These are phyloP conservation scores for Pseudopipra pipra DNA, from an alignment of 2,113 vertebrate species.

Conservation along the genomic window DNA sequence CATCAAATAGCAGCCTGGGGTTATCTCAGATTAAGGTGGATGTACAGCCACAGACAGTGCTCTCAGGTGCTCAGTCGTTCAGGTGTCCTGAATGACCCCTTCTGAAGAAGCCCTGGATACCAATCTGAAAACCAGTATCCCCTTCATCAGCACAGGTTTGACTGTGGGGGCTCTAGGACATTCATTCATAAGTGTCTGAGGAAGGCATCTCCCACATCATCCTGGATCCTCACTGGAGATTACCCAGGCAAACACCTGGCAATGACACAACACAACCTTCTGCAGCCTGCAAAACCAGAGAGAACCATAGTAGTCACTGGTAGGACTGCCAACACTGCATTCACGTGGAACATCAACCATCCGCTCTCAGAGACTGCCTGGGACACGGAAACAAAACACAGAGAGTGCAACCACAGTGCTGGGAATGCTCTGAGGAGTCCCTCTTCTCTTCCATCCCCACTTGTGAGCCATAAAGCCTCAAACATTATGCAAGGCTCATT, in stretches of 20 bases:
- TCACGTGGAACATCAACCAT: neutral
- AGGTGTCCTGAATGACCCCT: neutral
- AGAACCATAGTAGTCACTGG: neutral
- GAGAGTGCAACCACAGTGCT: neutral
- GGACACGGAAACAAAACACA: neutral
- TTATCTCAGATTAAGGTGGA: neutral
- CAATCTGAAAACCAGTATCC: neutral
- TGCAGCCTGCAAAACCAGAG: neutral
- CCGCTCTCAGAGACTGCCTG: accelerated
- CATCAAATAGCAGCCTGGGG: neutral
- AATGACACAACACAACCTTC: neutral
- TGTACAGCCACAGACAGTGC: neutral
- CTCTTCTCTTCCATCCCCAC: neutral
- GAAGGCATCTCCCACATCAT: neutral
- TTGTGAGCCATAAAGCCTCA: neutral
- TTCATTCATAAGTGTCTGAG: neutral
- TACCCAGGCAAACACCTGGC: neutral
- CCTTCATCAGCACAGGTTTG: neutral
- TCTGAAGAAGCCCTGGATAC: neutral
- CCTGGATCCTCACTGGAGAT: neutral
- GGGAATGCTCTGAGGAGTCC: neutral
- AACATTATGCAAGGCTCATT: neutral
- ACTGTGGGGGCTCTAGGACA: neutral
- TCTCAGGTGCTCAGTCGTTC: accelerated
- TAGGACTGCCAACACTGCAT: neutral